Percentiles rank a stretch among this genome's conserved stretches.
Conservation (phyloP, 2,113 vertebrate species). For the Myrmophylax atrothorax region DNA sequence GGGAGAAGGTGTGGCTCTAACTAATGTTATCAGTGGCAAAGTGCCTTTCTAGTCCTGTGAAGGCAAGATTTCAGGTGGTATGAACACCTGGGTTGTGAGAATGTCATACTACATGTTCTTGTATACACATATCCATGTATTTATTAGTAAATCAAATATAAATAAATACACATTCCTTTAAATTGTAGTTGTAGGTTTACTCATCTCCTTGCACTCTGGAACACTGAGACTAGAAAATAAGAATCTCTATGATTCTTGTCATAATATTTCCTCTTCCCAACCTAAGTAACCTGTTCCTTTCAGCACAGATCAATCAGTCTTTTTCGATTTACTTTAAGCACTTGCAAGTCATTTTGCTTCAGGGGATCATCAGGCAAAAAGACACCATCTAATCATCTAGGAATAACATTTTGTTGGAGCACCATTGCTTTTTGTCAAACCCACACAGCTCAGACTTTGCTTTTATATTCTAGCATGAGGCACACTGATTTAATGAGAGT, state of each 20-base stretch:
- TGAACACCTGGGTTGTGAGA: neutral
- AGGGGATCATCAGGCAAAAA: neutral
- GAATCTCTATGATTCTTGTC: neutral
- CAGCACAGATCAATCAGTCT: neutral
- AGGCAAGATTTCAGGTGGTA: neutral
- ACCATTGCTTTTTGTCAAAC: neutral
- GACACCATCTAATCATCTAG: neutral
- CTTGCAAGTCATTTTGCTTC: neutral
- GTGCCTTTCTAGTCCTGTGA: neutral
- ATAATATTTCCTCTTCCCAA: neutral
- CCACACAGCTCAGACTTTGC: neutral
- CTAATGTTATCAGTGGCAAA: neutral
- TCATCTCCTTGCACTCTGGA: neutral
- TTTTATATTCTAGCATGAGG: neutral
- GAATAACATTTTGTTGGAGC: neutral
- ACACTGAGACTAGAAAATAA: neutral
- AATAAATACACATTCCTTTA: neutral
- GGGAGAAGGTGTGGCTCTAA: neutral
- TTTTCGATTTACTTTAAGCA: neutral
- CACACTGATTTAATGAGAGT: neutral
- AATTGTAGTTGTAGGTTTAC: neutral
- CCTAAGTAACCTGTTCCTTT: neutral
- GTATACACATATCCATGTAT: too few species aligned
- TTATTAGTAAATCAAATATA: neutral
- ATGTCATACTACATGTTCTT: fast-evolving